phyloP scores from a whole-genome alignment of 2,113 vertebrate species.

The Callocephalon fimbriatum region DNA sequence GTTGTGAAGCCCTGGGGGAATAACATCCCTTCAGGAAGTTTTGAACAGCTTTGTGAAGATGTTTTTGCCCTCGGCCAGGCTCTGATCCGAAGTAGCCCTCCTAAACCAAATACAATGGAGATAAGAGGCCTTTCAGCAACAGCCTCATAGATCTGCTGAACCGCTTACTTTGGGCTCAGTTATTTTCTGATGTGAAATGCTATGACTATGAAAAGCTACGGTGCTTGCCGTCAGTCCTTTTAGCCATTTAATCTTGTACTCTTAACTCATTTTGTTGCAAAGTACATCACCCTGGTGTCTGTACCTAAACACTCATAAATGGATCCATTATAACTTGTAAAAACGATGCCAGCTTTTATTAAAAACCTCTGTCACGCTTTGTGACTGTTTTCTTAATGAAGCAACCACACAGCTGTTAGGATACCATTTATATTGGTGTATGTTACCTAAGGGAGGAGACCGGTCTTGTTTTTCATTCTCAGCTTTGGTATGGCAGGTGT shows the following conservation, averaged over 20 bases:
- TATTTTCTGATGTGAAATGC: background rate
- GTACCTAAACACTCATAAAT: background rate
- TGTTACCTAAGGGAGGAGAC: background rate
- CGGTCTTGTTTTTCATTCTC: background rate
- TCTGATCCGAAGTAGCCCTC: background rate
- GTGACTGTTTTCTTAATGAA: background rate
- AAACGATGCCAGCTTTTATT: background rate
- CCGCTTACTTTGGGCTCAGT: background rate
- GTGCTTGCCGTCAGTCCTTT: background rate
- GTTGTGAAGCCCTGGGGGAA: background rate
- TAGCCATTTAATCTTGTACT: background rate
- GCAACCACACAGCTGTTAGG: background rate
- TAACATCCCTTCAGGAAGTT: background rate
- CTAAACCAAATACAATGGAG: background rate
- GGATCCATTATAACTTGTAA: background rate
- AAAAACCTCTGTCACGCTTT: background rate
- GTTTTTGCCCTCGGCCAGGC: background rate
- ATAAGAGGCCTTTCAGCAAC: background rate
- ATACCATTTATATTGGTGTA: background rate
- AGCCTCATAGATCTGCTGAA: rapidly evolving
- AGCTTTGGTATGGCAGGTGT: background rate
- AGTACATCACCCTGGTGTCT: background rate
- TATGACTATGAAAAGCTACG: background rate
- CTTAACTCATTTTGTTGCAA: background rate
- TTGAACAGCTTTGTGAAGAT: background rate